phyloP scores from a whole-genome alignment of 2,888 invertebrate species.

The Spicauda simplicius region DNA sequence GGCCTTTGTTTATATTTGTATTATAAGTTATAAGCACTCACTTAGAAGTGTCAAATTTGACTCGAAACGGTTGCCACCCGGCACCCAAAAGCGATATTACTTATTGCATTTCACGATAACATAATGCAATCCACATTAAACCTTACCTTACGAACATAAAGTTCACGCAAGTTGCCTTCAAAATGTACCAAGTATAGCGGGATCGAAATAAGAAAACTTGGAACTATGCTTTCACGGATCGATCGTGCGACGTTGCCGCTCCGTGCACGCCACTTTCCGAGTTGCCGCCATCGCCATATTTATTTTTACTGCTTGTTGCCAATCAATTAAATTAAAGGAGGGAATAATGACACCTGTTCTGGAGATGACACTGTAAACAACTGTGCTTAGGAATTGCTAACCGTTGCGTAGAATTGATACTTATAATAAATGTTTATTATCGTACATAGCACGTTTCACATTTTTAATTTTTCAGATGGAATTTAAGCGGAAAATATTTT shows the following conservation, averaged over 20 bases:
- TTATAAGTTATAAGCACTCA: conserved; percentile 1
- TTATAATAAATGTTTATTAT: too few relatives aligned
- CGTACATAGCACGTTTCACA: too few relatives aligned
- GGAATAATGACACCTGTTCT: conserved; percentile 64
- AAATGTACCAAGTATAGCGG: conserved; percentile 29
- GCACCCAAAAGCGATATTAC: conserved; percentile 3
- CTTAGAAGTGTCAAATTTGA: conserved; percentile 15
- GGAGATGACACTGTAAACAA: conserved; percentile 17
- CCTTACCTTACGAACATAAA: conserved; percentile 3
- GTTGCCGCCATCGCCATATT: conserved; percentile 51
- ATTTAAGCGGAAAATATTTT: too few relatives aligned
- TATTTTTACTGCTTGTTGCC: conserved; percentile 73
- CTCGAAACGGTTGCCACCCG: conserved; percentile 12
- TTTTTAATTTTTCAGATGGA: too few relatives aligned
- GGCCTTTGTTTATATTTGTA: background rate
- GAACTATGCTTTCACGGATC: conserved; percentile 60
- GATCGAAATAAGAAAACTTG: conserved; percentile 38
- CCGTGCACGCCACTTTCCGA: conserved; percentile 53
- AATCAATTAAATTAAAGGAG: conserved; percentile 61
- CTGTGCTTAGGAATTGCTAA: background rate
- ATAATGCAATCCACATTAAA: conserved; percentile 1
- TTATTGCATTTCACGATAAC: conserved; percentile 15
- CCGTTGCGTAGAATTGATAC: too few relatives aligned
- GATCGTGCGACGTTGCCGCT: conserved; percentile 79
- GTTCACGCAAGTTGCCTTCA: background rate